Percentiles rank a stretch among this genome's conserved stretches.
phyloP scores from a whole-genome alignment of 2,113 vertebrate genomes.

The Otis tarda region DNA sequence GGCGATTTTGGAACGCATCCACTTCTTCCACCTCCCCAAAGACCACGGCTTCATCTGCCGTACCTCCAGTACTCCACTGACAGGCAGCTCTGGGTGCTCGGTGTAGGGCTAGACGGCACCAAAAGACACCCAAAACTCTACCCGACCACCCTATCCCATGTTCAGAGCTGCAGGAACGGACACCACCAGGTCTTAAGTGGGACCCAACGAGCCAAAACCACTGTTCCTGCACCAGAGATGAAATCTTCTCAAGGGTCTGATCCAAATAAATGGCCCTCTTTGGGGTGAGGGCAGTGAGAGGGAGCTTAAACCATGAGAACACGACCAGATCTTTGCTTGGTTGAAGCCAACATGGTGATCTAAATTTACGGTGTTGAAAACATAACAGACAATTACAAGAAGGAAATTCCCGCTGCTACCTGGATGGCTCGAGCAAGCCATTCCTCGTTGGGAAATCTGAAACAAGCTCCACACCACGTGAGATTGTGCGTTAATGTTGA shows the following conservation, averaged over 20 bases:
- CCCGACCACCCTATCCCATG: too few relatives aligned
- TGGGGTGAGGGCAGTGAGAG: background rate
- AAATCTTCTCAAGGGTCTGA: background rate
- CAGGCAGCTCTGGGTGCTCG: background rate
- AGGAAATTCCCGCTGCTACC: background rate
- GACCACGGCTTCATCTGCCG: background rate
- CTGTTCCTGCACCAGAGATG: background rate
- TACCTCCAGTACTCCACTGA: background rate
- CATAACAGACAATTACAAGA: background rate
- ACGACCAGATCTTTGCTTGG: background rate
- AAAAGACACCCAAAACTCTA: background rate
- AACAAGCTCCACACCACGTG: background rate
- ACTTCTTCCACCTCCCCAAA: background rate
- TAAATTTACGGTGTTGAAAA: background rate
- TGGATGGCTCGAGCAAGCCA: background rate
- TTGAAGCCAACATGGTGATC: background rate
- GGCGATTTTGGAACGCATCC: background rate
- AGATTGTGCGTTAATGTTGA: fast-evolving
- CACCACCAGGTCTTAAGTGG: background rate
- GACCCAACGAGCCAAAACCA: background rate
- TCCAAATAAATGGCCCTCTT: background rate
- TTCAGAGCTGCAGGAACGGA: background rate
- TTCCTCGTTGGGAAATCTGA: background rate
- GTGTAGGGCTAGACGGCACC: background rate
- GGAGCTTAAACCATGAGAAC: background rate